A percentile compares a stretch with the other conserved stretches of the same genome.
These are phyloP conservation scores for Chinchilla lanigera DNA, from an alignment of 2,113 vertebrate species.

Conservation along the genomic window DNA sequence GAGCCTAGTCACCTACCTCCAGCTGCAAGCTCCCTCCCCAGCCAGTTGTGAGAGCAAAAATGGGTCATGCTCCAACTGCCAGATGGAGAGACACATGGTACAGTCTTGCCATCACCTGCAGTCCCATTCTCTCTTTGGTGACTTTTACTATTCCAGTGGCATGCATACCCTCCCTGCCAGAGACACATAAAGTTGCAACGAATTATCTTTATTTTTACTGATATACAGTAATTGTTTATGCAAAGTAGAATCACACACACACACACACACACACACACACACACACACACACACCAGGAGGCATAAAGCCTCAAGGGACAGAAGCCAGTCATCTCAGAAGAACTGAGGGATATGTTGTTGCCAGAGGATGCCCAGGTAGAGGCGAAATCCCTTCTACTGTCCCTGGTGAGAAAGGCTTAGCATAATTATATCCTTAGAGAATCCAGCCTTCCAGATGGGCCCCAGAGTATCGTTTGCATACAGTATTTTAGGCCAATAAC, in stretches of 20 bases:
- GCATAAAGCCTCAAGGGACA: constrained; percentile 5
- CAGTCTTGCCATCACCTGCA: neutral
- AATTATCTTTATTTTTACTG: constrained; percentile 17
- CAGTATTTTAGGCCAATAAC: constrained; percentile 69
- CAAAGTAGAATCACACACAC: constrained; percentile 39
- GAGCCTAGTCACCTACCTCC: neutral
- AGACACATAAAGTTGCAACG: neutral
- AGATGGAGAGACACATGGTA: neutral
- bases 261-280: neutral
- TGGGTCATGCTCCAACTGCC: neutral
- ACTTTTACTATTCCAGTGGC: neutral
- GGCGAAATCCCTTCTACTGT: neutral
- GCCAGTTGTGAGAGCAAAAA: neutral
- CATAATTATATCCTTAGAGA: constrained; percentile 73
- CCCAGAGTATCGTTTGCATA: constrained; percentile 60
- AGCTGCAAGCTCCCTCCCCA: neutral
- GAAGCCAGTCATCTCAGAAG: neutral
- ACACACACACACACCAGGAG: neutral
- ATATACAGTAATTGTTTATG: neutral
- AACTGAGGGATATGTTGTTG: neutral
- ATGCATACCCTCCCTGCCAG: neutral
- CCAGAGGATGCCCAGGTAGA: constrained; percentile 56
- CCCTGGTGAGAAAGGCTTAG: constrained; percentile 60
- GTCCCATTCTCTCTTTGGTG: neutral
- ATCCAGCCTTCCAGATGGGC: constrained; percentile 71